Base-by-base conservation (phyloP, 2,888 invertebrate genomes). In the Erpobdella octoculata region DNA sequence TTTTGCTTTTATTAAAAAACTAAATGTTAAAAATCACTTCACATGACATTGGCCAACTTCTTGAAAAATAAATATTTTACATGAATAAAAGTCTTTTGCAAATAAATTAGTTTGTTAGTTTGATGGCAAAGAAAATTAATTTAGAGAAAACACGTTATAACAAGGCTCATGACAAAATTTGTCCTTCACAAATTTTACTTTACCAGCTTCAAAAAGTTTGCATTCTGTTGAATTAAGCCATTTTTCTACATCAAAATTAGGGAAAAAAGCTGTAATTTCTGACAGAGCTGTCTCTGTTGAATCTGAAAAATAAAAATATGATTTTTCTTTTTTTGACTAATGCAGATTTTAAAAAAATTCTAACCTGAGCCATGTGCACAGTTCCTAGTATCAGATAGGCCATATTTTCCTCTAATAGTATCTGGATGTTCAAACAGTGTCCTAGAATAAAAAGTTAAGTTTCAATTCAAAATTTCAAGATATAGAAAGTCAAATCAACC, bases 331-430 rank as follows among this genome's bases (percentile, higher is more conserved):
- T n/a, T 12, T 41, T 15, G n/a, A 41, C n/a, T 41, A n/a, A 15
- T 46, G 61, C 18, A 53, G 6, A 62, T 4, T 59, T n/a, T 21
- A 28, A 25, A 37, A 64, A 5, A 31, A 1, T 18, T 46, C 18
- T 61, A n/a, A 89, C 92, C 93, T 80, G 95, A 93, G 21, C 95
- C 95, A 85, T 96, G 96, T 12, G 90, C 89, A 1, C 91, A 92
- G 86, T 96, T 96, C 78, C 95, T 87, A 0, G 96, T 95, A 81
- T 96, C 96, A 0, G 94, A 91, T 25, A 95, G 85, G 0, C 95
- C 95, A 85, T 89, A 92, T 79, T 86, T 85, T 1, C 91, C 91
- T 77, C 96, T 86, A 74, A 96, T 88, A 70, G 89, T 88, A 70
- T 89, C 82, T 0, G 93, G 93, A 71, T 89, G 87, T 72, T 88